Base-by-base conservation (phyloP, 2,113 vertebrate species). In the Oenanthe melanoleuca region DNA sequence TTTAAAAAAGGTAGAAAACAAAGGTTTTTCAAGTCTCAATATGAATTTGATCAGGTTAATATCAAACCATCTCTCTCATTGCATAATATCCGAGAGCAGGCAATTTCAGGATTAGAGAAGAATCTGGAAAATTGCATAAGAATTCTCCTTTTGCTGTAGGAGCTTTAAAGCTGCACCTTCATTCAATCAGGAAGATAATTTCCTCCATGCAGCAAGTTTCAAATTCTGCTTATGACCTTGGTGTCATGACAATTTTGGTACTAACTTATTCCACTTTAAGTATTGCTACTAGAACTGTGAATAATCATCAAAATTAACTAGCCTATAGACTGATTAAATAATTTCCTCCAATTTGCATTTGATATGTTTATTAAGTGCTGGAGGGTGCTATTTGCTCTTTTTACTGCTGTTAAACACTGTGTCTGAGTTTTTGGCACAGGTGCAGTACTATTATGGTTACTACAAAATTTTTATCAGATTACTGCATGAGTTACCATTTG, bases 341-440 rank as follows among this genome's bases (percentile, higher is more conserved):
- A 96, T 95, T 96, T 92, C 71, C 88, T 95, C 65, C 80, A 93
- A 96, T 95, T 96, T 95, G 88, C 93, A 94, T 92, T 93, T 89
- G 93, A 92, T 96, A 94, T 71, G 83, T 92, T 96, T 96, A 86
- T 93, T 80, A 92, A 88, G 82, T 80, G 93, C 93, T 95, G 88
- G 92, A 96, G 93, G 92, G 85, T 92, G 80, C 78, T 89, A 85
- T 92, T 77, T 71, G 59, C 86, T 84, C 67, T 67, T 95, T 94
- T 89, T 89, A 88, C 74, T 74, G 92, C 88, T 71, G 45, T 89
- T 91, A 81, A 93, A 80, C 14, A 17, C 80, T 50, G 34, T 65
- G 60, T 78, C 86, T 93, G 83, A 26, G 61, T 53, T 95, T 97
- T 96, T 95, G 93, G 91, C 94, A 93, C 66, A 92, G 85, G 89